Evolutionary conservation across 2,113 vertebrate species (phyloP), one percentile per base, ranked within the genome.

Genomic region (Sigmodon hispidus): DNA sequence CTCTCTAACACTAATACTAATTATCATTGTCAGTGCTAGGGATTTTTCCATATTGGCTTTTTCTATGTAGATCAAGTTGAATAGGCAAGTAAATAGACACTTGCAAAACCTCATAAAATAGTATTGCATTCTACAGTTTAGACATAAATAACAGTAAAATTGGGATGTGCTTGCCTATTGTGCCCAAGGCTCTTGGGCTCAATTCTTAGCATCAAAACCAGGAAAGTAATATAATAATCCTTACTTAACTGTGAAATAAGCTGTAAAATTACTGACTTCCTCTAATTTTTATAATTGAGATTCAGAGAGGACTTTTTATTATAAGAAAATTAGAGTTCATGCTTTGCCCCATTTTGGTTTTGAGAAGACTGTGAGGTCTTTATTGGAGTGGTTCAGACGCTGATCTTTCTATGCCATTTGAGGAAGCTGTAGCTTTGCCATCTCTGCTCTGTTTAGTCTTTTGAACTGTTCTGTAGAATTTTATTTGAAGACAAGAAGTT

Each of bases 201-300:
- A 34, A 0, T 63, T 26, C 81, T 43, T 10, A 10, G 7, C 2
- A 19, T n/a, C 40, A 63, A 84, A 83, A 83, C n/a, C 69, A 76
- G 15, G 40, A 21, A 19, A 31, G 40, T 85, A 48, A 65, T 43
- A 85, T 34, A 45, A 80, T 81, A 61, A 45, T 90, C 50, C 50
- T 83, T 22, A 61, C 73, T 59, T 43, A 61, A n/a, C 69, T 93
- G 19, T 81, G 83, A 52, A 81, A 90, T 73, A 92, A 67, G 59
- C 69, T 77, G 21, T 57, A 86, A 69, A 75, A 11, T 90, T 92
- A 89, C 45, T 67, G 48, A 75, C 15, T 94, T 90, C 21, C 26
- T 91, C 5, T 45, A 63, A 76, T 67, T 90, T 90, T 36, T 40
- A 93, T 87, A 80, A 52, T 48, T 92, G 40, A 83, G 84, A 61